These are phyloP conservation scores for Agrotis exclamationis DNA, from an alignment of 2,888 invertebrate species.

Conservation along the genomic window DNA sequence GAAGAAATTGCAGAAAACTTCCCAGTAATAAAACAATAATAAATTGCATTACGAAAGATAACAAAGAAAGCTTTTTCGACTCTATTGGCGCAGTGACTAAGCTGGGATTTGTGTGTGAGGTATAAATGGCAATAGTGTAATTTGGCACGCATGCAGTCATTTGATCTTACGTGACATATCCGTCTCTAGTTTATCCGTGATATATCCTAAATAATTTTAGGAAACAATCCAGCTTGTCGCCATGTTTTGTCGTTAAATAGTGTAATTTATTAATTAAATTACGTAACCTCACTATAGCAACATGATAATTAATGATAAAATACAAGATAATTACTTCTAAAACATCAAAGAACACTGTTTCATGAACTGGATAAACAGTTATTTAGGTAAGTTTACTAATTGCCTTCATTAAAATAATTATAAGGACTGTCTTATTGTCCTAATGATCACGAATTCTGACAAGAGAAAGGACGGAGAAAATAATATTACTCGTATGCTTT, in stretches of 20 bases:
- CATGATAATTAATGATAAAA: no score
- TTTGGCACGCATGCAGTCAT: slow-evolving; percentile 5
- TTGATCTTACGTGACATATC: background rate
- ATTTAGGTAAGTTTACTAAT: background rate
- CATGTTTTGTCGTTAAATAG: slow-evolving; percentile 1
- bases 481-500: no score
- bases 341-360: background rate
- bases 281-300: background rate
- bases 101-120: background rate
- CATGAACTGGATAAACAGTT: background rate
- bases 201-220: background rate
- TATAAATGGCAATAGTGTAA: background rate
- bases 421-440: no score
- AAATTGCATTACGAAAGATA: background rate
- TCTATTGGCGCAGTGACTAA: background rate
- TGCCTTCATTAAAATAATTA: background rate
- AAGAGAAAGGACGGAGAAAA: no score
- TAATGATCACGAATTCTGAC: no score
- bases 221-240: background rate
- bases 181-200: background rate
- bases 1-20: no score
- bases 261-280: background rate
- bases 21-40: no score
- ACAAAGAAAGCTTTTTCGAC: background rate
- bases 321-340: background rate